phyloP scores from a whole-genome alignment of 2,113 vertebrate genomes.

The Sander vitreus region DNA sequence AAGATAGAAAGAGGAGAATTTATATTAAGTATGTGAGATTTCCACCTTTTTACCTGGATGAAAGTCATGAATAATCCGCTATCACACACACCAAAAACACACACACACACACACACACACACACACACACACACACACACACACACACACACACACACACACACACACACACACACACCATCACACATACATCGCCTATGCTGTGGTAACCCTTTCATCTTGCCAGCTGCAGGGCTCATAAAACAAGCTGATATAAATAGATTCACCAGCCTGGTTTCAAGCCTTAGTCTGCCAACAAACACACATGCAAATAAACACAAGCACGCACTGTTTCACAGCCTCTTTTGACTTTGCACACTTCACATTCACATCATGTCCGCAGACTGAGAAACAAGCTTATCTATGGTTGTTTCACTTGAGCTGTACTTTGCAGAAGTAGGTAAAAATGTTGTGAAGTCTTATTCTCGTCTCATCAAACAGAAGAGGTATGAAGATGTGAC shows the following conservation, averaged over 20 bases:
- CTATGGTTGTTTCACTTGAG: constrained; percentile 54
- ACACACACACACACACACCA: not conserved
- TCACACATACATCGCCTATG: constrained; percentile 18
- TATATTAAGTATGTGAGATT: constrained; percentile 44
- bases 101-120: not conserved
- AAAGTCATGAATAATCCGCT: constrained; percentile 54
- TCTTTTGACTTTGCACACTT: constrained; percentile 67
- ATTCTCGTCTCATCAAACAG: constrained; percentile 58
- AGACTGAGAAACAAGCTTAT: constrained; percentile 61
- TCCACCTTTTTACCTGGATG: constrained; percentile 53
- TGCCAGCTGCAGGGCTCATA: constrained; percentile 64
- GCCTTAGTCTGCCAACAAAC: constrained; percentile 33
- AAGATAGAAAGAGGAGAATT: constrained; percentile 13
- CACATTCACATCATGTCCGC: constrained; percentile 59
- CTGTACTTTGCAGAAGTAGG: constrained; percentile 50
- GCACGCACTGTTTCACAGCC: constrained; percentile 46
- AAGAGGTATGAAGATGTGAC: constrained; percentile 54
- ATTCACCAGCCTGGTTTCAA: constrained; percentile 64
- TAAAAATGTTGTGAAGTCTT: constrained; percentile 58
- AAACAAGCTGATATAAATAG: constrained; percentile 70
- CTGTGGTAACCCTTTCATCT: constrained; percentile 65
- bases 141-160: not conserved
- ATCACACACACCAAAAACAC: constrained; percentile 5
- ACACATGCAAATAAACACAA: constrained; percentile 17
- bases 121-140: not conserved